Base-by-base conservation (phyloP, 2,113 vertebrate species). In the Dinomys branickii region DNA sequence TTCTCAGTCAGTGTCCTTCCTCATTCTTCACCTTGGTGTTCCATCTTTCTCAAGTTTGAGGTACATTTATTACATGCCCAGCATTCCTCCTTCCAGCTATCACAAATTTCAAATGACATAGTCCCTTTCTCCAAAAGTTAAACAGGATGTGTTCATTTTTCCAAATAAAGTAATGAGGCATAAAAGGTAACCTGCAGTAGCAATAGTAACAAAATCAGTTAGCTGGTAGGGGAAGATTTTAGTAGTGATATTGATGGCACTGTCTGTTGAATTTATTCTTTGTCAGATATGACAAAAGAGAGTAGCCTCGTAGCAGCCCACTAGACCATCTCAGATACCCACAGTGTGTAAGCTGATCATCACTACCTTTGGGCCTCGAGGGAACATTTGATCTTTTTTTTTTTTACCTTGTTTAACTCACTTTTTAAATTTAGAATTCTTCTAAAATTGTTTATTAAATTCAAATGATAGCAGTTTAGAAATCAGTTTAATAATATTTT, bases 151-250 rank as follows among this genome's bases (percentile, higher is more conserved):
- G 80, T 85, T 94, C 85, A 71, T 96, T 94, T 96, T 96, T 88
- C 94, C 94, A 96, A 96, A 94, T 92, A 93, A 94, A 83, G 94
- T 90, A 97, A 97, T 95, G 97, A 97, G 92, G 95, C 90, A 75
- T 94, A 93, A 93, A 94, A 96, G n/a, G 90, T 95, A 97, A 94
- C 97, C n/a, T 96, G 94, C 71, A 71, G 35, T 52, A 78, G 85
- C 26, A 82, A 71, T 56, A 59, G 38, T 58, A 92, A 85, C 54
- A 52, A 96, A 63, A 96, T 52, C 87, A 58, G 69, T 44, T 75
- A 86, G 89, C 87, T 92, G 94, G 73, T 44, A 81, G 87, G 91
- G 75, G 44, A 97, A 94, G 63, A 67, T 92, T 96, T 94, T 92
- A 96, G 94, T 73, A 75, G 81, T 94, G 77, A 97, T 98, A 95